These are phyloP conservation scores for Haplotaxodon microlepis DNA, from an alignment of 2,113 vertebrate species.

Conservation along the genomic window DNA sequence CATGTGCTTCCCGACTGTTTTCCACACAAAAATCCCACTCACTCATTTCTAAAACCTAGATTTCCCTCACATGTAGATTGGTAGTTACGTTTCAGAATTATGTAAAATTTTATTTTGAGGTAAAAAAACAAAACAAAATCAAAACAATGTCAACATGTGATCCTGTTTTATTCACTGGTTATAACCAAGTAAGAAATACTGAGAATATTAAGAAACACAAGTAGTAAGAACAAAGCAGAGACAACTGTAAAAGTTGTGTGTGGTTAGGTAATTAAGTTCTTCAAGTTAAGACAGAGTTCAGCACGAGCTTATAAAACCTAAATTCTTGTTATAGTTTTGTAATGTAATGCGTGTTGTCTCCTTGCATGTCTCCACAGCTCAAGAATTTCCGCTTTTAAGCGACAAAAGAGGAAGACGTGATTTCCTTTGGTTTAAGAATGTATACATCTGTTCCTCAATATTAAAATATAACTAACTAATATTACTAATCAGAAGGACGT, in stretches of 20 bases:
- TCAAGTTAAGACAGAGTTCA: background rate
- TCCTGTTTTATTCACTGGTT: background rate
- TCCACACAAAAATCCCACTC: background rate
- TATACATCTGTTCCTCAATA: background rate
- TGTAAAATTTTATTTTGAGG: background rate
- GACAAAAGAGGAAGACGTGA: background rate
- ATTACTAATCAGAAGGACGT: background rate
- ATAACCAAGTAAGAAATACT: background rate
- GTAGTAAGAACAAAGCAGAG: background rate
- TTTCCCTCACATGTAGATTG: background rate
- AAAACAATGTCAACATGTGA: background rate
- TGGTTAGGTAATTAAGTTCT: background rate
- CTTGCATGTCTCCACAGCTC: background rate
- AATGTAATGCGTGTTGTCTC: background rate
- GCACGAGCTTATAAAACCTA: background rate
- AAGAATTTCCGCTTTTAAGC: background rate
- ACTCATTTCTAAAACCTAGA: background rate
- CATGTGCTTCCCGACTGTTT: conserved; percentile 24
- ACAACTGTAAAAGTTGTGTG: background rate
- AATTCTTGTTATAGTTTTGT: background rate
- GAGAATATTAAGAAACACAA: background rate
- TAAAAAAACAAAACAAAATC: background rate
- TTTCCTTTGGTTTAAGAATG: background rate
- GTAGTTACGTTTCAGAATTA: background rate
- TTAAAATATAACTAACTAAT: background rate